Conservation (phyloP, 2,113 vertebrate species). For the Corythornis vintsioides region DNA sequence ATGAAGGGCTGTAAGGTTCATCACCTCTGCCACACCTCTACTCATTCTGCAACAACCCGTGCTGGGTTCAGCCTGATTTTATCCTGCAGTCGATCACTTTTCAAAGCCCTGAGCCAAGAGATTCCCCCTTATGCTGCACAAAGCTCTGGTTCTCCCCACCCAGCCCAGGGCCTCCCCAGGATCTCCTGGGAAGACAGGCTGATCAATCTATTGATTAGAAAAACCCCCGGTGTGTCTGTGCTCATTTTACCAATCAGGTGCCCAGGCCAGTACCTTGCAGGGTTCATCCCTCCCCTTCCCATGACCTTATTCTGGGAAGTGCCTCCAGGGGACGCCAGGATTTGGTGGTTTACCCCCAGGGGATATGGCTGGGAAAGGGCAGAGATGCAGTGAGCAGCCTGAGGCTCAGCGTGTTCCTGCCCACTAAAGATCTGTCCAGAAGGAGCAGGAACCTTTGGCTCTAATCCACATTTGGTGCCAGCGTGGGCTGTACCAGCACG, state of each 20-base stretch:
- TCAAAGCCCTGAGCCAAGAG: neutral
- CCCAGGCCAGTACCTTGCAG: accelerated
- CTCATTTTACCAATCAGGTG: neutral
- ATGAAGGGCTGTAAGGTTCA: neutral
- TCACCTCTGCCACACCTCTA: neutral
- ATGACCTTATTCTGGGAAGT: neutral
- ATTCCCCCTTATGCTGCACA: neutral
- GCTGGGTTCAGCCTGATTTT: neutral
- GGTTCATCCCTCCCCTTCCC: neutral
- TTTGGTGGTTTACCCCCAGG: neutral
- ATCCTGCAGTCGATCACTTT: neutral
- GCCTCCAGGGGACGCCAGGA: neutral
- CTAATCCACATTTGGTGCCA: neutral
- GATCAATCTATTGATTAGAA: neutral
- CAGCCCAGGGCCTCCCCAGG: neutral
- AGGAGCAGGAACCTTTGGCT: neutral
- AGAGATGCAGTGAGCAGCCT: neutral
- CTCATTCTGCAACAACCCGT: neutral
- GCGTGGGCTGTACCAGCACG: accelerated
- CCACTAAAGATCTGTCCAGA: neutral
- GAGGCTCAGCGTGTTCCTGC: neutral
- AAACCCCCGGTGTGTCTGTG: accelerated
- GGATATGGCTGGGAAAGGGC: neutral
- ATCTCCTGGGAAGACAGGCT: neutral
- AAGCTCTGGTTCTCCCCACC: neutral